Percentiles rank a stretch among this genome's conserved stretches.
Conservation (phyloP, 2,888 invertebrate genomes). For the Oscheius sp. region DNA sequence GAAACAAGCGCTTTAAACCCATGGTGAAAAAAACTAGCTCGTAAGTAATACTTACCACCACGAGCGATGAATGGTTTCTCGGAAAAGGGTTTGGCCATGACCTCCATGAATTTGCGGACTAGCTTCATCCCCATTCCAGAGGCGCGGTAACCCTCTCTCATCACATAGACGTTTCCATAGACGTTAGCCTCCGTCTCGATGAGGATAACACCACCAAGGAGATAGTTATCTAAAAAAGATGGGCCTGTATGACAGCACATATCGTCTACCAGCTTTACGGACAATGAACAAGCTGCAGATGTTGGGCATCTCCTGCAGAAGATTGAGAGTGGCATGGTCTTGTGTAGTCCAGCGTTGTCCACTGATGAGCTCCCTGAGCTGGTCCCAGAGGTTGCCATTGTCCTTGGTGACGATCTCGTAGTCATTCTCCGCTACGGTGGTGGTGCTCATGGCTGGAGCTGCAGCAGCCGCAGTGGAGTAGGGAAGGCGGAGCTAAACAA, state of each 20-base stretch:
- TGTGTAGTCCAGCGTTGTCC: conserved; percentile 36
- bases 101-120: conserved; percentile 13
- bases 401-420: conserved; percentile 37
- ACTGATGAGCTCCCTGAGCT: conserved; percentile 30
- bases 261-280: conserved; percentile 23
- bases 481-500: conserved; percentile 23
- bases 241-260: background rate
- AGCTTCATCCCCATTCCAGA: conserved; percentile 40
- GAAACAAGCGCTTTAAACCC: background rate
- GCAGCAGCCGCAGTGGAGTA: conserved; percentile 22
- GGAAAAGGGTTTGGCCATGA: conserved; percentile 19
- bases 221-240: conserved; percentile 24
- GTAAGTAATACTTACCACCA: conserved; percentile 21
- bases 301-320: conserved; percentile 31
- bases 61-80: conserved; percentile 34
- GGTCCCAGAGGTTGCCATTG: conserved; percentile 35
- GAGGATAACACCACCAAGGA: conserved; percentile 33
- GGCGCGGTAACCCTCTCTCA: conserved; percentile 39
- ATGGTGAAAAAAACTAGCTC: background rate
- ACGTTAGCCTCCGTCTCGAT: conserved; percentile 25
- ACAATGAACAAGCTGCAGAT: conserved; percentile 26
- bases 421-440: conserved; percentile 28
- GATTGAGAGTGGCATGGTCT: conserved; percentile 29
- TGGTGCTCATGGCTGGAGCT: conserved; percentile 17
- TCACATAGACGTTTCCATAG: conserved; percentile 32